These are phyloP conservation scores for Agrypnia vestita DNA, from an alignment of 1,140 invertebrate genomes.

Conservation along the genomic window DNA sequence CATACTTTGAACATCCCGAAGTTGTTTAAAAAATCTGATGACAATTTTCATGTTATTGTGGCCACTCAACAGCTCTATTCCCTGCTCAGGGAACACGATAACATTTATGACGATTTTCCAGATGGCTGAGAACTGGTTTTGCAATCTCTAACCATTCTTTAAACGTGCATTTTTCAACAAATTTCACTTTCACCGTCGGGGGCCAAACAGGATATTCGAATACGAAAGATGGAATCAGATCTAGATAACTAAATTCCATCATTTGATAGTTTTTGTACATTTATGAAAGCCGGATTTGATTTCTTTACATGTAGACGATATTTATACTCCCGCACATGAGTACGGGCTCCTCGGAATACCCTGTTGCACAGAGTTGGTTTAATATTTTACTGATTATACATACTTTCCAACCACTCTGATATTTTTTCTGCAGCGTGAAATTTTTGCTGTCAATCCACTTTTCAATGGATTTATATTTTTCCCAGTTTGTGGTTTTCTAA, in stretches of 20 bases:
- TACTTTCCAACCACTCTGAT: conserved; percentile 29
- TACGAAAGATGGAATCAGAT: conserved; percentile 1
- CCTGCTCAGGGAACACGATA: neutral
- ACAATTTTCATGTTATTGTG: conserved; percentile 6
- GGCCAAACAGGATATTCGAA: conserved; percentile 5
- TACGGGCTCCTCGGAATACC: neutral
- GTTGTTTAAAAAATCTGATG: conserved; percentile 24
- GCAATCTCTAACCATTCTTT: conserved; percentile 18
- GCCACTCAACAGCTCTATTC: neutral
- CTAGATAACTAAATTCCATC: neutral
- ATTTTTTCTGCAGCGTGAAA: conserved; percentile 27
- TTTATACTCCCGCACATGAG: neutral
- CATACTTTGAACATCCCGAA: neutral
- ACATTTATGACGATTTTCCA: conserved; percentile 2
- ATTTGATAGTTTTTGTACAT: neutral
- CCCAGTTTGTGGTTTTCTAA: conserved; percentile 2
- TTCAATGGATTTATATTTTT: conserved; percentile 11
- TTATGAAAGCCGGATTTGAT: conserved; percentile 16
- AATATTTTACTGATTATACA: conserved; percentile 15
- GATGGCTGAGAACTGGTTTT: neutral
- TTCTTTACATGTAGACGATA: neutral
- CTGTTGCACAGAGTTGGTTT: neutral
- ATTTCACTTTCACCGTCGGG: neutral
- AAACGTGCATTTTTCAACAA: neutral
- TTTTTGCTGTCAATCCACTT: conserved; percentile 17